These are phyloP conservation scores for Pristionchus mayeri DNA, from an alignment of 2,888 invertebrate genomes.

Conservation along the genomic window DNA sequence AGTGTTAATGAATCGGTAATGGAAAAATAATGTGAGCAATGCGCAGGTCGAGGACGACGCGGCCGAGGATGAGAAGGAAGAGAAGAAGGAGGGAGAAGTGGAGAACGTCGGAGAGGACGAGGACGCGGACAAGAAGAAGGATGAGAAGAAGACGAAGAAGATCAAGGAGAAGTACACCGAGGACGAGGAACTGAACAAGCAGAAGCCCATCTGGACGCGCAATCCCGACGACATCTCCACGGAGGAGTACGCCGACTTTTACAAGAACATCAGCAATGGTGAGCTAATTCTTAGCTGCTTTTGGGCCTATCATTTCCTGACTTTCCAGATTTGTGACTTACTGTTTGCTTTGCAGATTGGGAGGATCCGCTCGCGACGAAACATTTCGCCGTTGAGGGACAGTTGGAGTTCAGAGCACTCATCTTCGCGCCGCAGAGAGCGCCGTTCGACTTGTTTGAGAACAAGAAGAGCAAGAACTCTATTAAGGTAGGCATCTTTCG, in stretches of 20 bases:
- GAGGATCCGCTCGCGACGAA: conserved; percentile 81
- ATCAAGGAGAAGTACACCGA: conserved; percentile 97
- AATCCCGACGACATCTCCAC: conserved; percentile 80
- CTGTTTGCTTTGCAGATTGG: conserved; percentile 77
- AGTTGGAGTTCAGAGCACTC: conserved; percentile 79
- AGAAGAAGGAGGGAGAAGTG: conserved; percentile 82
- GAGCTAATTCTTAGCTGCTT: conserved; percentile 77
- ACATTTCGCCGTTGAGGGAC: conserved; percentile 77
- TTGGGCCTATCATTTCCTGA: background rate
- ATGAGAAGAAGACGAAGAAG: conserved; percentile 90
- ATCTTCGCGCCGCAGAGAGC: conserved; percentile 80
- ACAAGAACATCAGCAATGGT: conserved; percentile 64
- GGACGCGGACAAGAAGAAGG: conserved; percentile 82
- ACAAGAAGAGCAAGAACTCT: conserved; percentile 97
- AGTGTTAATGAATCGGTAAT: no score
- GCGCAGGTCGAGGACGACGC: conserved; percentile 79
- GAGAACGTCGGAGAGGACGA: conserved; percentile 82
- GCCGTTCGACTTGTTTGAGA: conserved; percentile 98
- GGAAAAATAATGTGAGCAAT: no score
- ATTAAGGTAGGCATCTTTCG: conserved; percentile 84
- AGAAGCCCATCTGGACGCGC: conserved; percentile 80
- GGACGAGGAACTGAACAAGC: conserved; percentile 96
- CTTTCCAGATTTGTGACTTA: no score
- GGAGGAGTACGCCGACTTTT: conserved; percentile 79
- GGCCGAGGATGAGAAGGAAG: conserved; percentile 59